Conservation (phyloP, 2,888 invertebrate genomes). For the Pandemis cinnamomeana region DNA sequence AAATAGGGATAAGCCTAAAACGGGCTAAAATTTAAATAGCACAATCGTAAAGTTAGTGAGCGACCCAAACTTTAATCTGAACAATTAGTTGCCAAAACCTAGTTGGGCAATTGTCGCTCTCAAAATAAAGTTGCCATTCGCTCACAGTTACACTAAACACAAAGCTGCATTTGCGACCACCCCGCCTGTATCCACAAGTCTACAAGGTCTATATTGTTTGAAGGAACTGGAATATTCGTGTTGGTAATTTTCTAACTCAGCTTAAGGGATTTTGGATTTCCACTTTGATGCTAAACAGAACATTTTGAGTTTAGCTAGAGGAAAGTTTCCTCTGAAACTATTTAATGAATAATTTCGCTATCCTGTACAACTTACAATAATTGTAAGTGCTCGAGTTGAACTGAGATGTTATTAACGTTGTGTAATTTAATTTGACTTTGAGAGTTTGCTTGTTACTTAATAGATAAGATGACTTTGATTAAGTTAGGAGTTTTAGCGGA, state of each 20-base stretch:
- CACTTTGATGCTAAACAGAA: conserved; percentile 77
- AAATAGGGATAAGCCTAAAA: conserved; percentile 43
- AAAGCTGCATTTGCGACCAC: conserved; percentile 46
- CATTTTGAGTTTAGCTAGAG: conserved; percentile 71
- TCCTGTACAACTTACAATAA: conserved; percentile 21
- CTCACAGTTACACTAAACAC: conserved; percentile 63
- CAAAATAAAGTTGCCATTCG: conserved; percentile 76
- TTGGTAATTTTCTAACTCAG: conserved; percentile 67
- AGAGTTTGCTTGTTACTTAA: conserved; percentile 5
- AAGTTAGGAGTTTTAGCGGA: neutral
- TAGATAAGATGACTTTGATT: neutral
- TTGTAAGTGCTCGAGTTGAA: conserved; percentile 16
- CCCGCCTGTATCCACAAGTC: conserved; percentile 43
- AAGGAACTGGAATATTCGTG: conserved; percentile 35
- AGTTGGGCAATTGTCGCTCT: conserved; percentile 78
- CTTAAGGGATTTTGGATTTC: conserved; percentile 79
- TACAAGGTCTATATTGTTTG: conserved; percentile 7
- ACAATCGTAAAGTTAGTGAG: conserved; percentile 54
- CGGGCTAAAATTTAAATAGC: conserved; percentile 60
- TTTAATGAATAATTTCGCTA: conserved; percentile 59
- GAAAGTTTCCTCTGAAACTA: conserved; percentile 69
- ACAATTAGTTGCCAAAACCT: conserved; percentile 78
- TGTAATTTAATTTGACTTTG: neutral
- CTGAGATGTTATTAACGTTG: neutral
- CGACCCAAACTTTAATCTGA: conserved; percentile 70